Base-by-base conservation (phyloP, 1,140 invertebrate genomes). In the Drosophila nigromelanica region DNA sequence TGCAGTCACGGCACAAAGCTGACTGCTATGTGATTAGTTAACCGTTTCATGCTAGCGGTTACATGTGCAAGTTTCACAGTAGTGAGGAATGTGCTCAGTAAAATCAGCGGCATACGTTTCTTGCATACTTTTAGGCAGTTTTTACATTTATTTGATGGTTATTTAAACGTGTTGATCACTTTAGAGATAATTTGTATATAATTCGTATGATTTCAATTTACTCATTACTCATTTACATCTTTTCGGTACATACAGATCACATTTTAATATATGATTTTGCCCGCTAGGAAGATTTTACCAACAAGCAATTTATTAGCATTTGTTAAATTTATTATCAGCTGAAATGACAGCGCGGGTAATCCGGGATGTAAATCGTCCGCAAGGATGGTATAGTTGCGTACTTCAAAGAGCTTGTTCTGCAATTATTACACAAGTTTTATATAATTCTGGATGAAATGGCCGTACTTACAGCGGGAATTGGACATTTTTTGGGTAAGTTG, bases 371-470 rank as follows among this genome's bases (percentile, higher is more conserved):
- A 76, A 15, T 86, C 81, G 42, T 86, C 52, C 12, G 47, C 15
- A 7, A 48, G 14, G 2, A 86, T 21, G 39, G 82, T 70, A 37
- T 80, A 80, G 75, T 86, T 86, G 60, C 60, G 55, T 48, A 89
- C 69, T 14, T 50, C 45, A 48, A 52, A 89, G 27, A 47, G 24
- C 60, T 72, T 66, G 11, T 50, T 56, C 68, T 71, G 6, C n/a
- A 30, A 40, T 14, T n/a, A 2, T 5, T 5, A 54, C 21, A 30
- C 7, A 3, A 6, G 18, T 0, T 2, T 5, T 4, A 50, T 10
- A 27, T 14, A 52, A 2, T 7, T 42, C 27, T 27, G 27, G 33
- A 8, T 35, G 6, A 35, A 35, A 52, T 24, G 18, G n/a, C 6
- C 15, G 5, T 30, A 71, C 80, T 67, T 15, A 85, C 80, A 21